Base-by-base conservation (phyloP, 2,888 invertebrate species). In the Halocaridina rubra region DNA sequence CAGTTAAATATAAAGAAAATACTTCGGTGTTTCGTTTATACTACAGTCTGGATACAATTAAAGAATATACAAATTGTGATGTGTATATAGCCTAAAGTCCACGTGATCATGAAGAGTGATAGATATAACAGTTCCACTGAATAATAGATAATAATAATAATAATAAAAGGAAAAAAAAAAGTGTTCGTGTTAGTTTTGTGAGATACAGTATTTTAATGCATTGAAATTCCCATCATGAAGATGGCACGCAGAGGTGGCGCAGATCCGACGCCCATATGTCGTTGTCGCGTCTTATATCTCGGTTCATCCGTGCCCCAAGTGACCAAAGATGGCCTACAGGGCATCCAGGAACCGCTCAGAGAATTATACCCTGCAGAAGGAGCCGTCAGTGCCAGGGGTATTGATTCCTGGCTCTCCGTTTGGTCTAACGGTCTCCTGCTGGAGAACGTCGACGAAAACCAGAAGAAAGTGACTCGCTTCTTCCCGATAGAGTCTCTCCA, bases 261-360 rank as follows among this genome's bases (percentile, higher is more conserved):
- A 29, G 88, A 88, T 91, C 96, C 97, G 90, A 98, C 96, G 90
- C 98, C 98, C 91, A 97, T 98, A 90, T 97, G 98, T 92, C 95
- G 98, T 90, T 99, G 98, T 92, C 95, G 98, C 88, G 98, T 99
- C 80, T 94, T 98, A 85, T 99, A 99, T 92, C 93, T 99, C 90
- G 99, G 99, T 89, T 97, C 97, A 89, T 95, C 98, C 29, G 98
- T 98, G 90, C 97, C 99, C 33, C 97, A 98, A 90, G 96, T 98
- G 91, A 98, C 98, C 90, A 98, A 99, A 91, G 98, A 99, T 90
- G 99, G 99, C 76, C 93, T 99, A 74, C 96, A 98, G 90, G 98
- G 97, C 82, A 97, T 98, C 89, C 99, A 99, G 92, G 98, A 99
- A 91, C 99, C 99, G 1, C 92, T 99, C 89, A 94, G 96, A 89